A percentile compares a stretch with the other conserved stretches of the same genome.
Evolutionary conservation across 2,797 vertebrate genomes (phyloP).

Genomic region (Tragelaphus oryx): DNA sequence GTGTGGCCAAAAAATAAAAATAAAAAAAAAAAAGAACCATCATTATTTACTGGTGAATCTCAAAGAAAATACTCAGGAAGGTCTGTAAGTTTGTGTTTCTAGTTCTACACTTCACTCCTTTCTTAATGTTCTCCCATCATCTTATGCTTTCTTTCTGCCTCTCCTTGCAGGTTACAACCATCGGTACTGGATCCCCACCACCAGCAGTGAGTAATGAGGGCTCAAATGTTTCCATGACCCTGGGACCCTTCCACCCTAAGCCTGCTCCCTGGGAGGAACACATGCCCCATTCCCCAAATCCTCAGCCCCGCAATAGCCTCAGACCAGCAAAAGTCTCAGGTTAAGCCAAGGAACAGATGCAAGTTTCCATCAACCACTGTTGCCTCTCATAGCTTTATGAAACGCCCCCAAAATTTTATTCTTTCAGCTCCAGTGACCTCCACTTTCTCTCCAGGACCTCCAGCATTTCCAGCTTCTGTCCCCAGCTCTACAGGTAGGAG

Average conservation of each 20-base stretch:
- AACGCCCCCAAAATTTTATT: not conserved
- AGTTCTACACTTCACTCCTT: not conserved
- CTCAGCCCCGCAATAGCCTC: not conserved
- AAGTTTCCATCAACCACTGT: not conserved
- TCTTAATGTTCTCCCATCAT: not conserved
- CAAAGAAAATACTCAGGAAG: not conserved
- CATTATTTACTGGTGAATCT: not conserved
- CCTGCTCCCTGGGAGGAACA: too few species aligned
- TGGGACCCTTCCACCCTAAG: not conserved
- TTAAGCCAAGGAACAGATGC: not conserved
- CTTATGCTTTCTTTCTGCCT: not conserved
- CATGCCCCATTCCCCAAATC: not conserved
- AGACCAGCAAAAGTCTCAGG: not conserved
- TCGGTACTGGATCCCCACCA: not conserved
- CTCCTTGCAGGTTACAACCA: conserved; percentile 36
- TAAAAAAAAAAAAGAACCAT: not conserved
- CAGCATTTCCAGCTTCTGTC: not conserved
- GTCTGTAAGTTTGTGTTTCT: not conserved
- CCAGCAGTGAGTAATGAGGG: conserved; percentile 23
- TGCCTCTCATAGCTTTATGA: not conserved
- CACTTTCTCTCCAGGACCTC: not conserved
- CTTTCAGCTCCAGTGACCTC: not conserved
- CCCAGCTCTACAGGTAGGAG: conserved; percentile 8
- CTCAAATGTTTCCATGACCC: not conserved
- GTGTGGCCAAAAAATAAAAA: not conserved